Evolutionary conservation across 2,888 invertebrate genomes (phyloP), one percentile per base, ranked within the genome.

Genomic region (Brenthis ino): DNA sequence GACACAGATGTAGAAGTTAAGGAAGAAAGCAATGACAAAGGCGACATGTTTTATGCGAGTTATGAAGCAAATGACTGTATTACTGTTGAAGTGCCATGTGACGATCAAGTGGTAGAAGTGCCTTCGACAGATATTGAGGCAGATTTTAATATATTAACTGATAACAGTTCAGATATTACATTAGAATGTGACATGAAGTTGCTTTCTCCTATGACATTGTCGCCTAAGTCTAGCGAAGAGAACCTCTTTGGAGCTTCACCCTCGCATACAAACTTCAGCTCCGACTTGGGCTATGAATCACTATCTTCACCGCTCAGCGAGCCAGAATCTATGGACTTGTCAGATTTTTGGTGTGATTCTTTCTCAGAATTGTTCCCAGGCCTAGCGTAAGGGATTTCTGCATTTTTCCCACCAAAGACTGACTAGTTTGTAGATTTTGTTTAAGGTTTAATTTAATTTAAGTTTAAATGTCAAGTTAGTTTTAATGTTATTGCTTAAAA

Each of bases 321-420:
- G 74, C 79, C 86, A 0, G 91, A 89, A 68, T 87, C 89, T 24
- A 88, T 92, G 85, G 88, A 91, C 80, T 82, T 93, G 72, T 89
- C 95, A 80, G 95, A 96, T 81, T 93, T 95, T 79, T 96, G 96
- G 96, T 95, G 96, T 80, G 95, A 95, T 80, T 95, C 95, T 77
- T 95, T 96, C 78, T 95, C 96, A 72, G 96, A 96, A 87, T 87
- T 97, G 76, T 97, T 97, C 87, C 96, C 97, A 51, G 94, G 94
- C 72, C 89, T 97, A 80, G 93, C 95, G 65, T 96, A 93, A 75
- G 73, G 74, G 73, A 79, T 76, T 80, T 85, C 84, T 85, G 86
- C 72, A 80, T 6, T 48, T 74, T 76, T 65, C 81, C 82, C 88
- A 82, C 88, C 89, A 85, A 91, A 91, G 92, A 93, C 92, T 93